These are phyloP conservation scores for Dione vanillae DNA, from an alignment of 2,888 invertebrate genomes.

Conservation along the genomic window DNA sequence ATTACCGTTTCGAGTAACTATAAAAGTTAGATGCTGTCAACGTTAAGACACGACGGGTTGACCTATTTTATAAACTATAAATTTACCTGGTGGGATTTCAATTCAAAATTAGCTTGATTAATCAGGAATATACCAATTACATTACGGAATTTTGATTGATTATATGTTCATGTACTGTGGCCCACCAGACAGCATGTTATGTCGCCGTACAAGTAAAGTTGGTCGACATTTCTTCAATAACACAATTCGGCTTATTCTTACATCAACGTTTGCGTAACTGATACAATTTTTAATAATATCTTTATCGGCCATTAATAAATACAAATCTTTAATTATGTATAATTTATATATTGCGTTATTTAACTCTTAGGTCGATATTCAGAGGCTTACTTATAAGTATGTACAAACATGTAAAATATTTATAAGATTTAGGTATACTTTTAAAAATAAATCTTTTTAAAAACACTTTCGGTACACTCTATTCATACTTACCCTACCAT, in stretches of 20 bases:
- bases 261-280: conserved; percentile 36
- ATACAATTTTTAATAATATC: conserved; percentile 41
- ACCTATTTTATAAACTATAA: background rate
- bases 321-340: conserved; percentile 7
- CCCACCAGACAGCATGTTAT: conserved; percentile 24
- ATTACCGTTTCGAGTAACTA: no score
- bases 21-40: no score
- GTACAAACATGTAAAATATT: no score
- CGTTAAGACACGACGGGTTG: no score
- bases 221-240: conserved; percentile 22
- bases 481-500: no score
- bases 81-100: background rate
- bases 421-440: no score
- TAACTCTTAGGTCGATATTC: background rate
- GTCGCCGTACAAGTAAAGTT: conserved; percentile 14
- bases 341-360: conserved; percentile 6
- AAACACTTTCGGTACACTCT: no score
- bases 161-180: background rate
- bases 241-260: conserved; percentile 32
- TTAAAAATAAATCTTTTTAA: no score
- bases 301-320: conserved; percentile 9
- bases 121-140: background rate
- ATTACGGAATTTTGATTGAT: background rate
- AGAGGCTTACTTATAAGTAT: no score
- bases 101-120: background rate